Base-by-base conservation (phyloP, 2,888 invertebrate genomes). In the Xanthia togata region DNA sequence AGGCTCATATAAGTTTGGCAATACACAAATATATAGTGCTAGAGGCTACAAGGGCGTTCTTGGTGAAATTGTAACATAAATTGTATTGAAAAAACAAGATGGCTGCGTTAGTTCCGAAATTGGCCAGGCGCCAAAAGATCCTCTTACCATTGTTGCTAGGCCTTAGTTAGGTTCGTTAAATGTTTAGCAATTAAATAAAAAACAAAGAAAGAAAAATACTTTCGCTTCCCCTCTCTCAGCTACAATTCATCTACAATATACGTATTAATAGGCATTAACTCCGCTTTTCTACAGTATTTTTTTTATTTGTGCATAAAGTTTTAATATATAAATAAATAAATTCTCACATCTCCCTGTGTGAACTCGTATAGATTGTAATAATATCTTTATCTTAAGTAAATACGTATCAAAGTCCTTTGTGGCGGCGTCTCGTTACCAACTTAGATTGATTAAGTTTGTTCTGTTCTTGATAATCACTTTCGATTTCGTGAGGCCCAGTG, bases 381-480 rank as follows among this genome's bases (percentile, higher is more conserved):
- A 89, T 86, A 84, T 86, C 89, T 87, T 84, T 88, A 89, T 90
- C 87, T 85, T 79, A 90, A 88, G 89, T 90, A 91, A 90, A 91
- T 91, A 91, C 89, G 88, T 88, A 85, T 87, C 87, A 82, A 87
- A 89, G 78, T 89, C 77, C 81, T 82, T 83, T 82, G 84, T 85
- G 73, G 72, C 76, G 78, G 82, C 72, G 86, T 81, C 85, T 81
- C 84, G 84, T 88, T 87, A 82, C 82, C 74, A 93, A 93, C 87
- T 93, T 93, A 91, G 92, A 93, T 93, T 93, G 93, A 93, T 93
- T 90, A 93, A 93, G 91, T 93, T 93, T 87, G 86, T 89, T 87
- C 87, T 85, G 87, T 87, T 82, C 86, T 88, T 87, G 86, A 88
- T 86, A 84, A 85, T 87, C 87, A 86, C 82, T 88, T 86, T 88